Percentiles rank a stretch among this genome's conserved stretches.
Conservation (phyloP, 1,140 invertebrate species). For the Glossosoma conforme region DNA sequence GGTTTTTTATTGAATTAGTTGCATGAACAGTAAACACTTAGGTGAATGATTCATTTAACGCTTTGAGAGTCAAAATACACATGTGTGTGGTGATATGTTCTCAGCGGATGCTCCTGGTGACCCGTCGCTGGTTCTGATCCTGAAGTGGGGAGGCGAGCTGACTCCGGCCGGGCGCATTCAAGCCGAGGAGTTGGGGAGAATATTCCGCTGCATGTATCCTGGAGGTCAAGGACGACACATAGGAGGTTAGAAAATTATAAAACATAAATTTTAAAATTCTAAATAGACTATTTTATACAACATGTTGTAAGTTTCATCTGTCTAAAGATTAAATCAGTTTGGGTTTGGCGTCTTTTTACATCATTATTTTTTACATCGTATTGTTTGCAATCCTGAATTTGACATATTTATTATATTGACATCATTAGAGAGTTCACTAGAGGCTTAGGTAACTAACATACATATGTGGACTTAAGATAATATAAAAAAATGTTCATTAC, state of each 20-base stretch:
- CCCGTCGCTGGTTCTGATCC: conserved; percentile 87
- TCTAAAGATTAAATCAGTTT: not conserved
- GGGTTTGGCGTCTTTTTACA: too few relatives aligned
- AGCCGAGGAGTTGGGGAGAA: conserved; percentile 94
- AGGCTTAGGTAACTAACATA: too few relatives aligned
- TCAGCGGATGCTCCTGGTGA: conserved; percentile 72
- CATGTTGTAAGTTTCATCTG: not conserved
- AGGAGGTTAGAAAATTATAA: conserved; percentile 54
- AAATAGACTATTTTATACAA: not conserved
- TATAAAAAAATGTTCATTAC: too few relatives aligned
- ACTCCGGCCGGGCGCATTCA: conserved; percentile 96
- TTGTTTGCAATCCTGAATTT: too few relatives aligned
- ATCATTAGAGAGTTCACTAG: too few relatives aligned
- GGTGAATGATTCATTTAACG: too few relatives aligned
- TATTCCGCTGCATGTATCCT: conserved; percentile 98
- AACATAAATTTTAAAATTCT: conserved; percentile 1
- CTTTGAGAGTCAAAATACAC: too few relatives aligned
- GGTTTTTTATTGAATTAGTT: too few relatives aligned
- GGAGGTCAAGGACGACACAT: conserved; percentile 81
- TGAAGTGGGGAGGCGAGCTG: conserved; percentile 99
- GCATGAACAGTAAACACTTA: too few relatives aligned
- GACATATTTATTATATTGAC: too few relatives aligned
- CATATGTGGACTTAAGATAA: too few relatives aligned
- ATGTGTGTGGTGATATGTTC: conserved; percentile 21
- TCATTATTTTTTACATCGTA: too few relatives aligned